These are phyloP conservation scores for Rhynchonycteris naso DNA, from an alignment of 2,797 vertebrate genomes.

Conservation along the genomic window DNA sequence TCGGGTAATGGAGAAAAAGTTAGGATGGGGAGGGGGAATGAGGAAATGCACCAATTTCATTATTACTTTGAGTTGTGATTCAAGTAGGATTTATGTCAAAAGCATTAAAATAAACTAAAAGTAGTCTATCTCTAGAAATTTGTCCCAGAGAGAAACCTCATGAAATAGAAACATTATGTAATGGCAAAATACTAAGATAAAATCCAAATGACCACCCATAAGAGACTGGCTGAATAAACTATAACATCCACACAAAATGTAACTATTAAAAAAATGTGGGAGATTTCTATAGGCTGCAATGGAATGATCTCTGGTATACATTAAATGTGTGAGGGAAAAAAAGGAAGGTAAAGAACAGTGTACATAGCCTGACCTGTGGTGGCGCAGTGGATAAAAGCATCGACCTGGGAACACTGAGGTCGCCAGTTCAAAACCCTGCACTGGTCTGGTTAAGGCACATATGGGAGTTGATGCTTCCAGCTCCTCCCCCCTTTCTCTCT, in stretches of 20 bases:
- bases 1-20: neutral
- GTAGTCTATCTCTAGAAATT: neutral
- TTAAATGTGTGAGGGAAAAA: neutral
- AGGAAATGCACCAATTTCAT: neutral
- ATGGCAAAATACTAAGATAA: neutral
- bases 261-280: neutral
- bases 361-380: too few relatives aligned
- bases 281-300: neutral
- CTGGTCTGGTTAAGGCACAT: too few relatives aligned
- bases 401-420: too few relatives aligned
- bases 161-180: neutral
- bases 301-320: neutral
- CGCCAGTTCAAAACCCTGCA: too few relatives aligned
- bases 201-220: neutral
- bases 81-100: neutral
- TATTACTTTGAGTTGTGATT: neutral
- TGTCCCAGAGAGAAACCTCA: slow-evolving; percentile 2
- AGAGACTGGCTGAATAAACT: neutral
- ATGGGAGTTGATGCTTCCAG: too few relatives aligned
- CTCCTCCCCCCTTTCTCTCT: too few relatives aligned
- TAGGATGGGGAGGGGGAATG: neutral
- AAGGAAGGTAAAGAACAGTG: neutral
- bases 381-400: too few relatives aligned
- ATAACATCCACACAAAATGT: neutral
- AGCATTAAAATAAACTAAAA: slow-evolving; percentile 11